Conservation (phyloP, 2,113 vertebrate species). For the Porphyrio hochstetteri region DNA sequence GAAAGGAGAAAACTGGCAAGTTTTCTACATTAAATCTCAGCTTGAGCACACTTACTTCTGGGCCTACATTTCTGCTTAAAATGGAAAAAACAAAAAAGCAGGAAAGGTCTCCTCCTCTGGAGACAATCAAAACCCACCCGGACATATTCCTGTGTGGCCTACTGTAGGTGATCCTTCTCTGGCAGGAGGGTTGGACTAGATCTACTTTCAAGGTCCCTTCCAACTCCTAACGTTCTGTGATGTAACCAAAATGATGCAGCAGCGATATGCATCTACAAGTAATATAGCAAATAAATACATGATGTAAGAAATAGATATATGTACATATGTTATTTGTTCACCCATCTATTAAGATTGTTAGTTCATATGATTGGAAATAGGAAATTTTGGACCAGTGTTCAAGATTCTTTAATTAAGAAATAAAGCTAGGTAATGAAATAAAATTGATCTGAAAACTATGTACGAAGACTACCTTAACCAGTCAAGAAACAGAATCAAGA, state of each 20-base stretch:
- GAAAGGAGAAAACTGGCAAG: background rate
- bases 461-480: background rate
- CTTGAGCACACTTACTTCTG: background rate
- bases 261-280: background rate
- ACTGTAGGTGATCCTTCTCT: no score
- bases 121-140: no score
- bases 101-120: background rate
- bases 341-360: background rate
- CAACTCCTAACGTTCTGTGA: no score
- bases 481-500: conserved; percentile 31
- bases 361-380: background rate
- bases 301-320: background rate
- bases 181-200: no score
- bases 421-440: background rate
- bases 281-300: background rate
- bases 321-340: background rate
- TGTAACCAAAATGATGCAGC: background rate
- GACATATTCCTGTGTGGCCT: no score
- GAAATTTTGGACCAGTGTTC: background rate
- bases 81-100: background rate
- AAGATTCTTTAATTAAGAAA: background rate
- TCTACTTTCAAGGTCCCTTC: no score
- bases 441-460: background rate
- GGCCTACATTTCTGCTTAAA: background rate
- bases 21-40: background rate